Evolutionary conservation across 2,888 invertebrate genomes (phyloP), one percentile per base, ranked within the genome.

Genomic region (Phania funesta): DNA sequence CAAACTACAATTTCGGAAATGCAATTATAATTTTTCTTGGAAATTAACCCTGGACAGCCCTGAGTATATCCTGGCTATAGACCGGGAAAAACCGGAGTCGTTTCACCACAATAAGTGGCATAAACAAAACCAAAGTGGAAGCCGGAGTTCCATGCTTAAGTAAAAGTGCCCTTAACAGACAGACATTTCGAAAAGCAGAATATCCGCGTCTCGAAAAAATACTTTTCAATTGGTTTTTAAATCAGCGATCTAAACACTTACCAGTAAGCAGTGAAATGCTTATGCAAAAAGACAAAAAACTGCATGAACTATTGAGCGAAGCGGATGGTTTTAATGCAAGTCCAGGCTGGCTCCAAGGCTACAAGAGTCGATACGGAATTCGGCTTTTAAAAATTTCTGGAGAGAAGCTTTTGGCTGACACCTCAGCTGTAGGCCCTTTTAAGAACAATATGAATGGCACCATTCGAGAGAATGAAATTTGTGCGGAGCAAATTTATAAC

Each of bases 151-250:
- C n/a, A n/a, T n/a, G n/a, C n/a, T n/a, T n/a, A n/a, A n/a, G n/a
- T n/a, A n/a, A n/a, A n/a, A 29, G 29, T 29, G 29, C 7, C 5
- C 29, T 29, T 29, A 29, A 48, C 7, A 64, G 32, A 13, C 32
- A 56, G 20, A 11, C 56, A 22, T 56, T 56, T 16, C 18, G 48
- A 64, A 24, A 26, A 26, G 29, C 48, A 48, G n/a, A 56, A 48
- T 24, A 64, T 44, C 26, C 24, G 29, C 11, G 46, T 46, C 54
- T 52, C 26, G 16, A 52, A 64, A 46, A 62, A 62, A 62, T 8
- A 46, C 46, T 64, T 16, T 46, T 22, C 41, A 62, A 62, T 44
- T 62, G 62, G 44, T 62, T 44, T 46, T 29, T 46, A 46, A 46
- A 9, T 3, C 29, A 46, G 20, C 41, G 46, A 11, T 26, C 16